Evolutionary conservation across 2,797 vertebrate species (phyloP).

Genomic region (Phaenicophaeus curvirostris): DNA sequence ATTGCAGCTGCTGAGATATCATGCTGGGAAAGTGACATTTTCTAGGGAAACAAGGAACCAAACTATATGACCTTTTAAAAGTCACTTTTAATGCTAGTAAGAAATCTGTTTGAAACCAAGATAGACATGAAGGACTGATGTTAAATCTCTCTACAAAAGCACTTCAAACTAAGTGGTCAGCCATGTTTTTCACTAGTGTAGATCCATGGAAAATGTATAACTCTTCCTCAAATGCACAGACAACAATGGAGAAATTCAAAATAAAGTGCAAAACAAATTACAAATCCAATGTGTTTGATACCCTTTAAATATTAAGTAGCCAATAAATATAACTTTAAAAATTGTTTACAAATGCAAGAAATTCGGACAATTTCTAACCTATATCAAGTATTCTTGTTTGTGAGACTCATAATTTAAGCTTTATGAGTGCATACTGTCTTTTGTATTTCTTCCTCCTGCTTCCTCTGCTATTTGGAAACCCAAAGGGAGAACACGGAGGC

Average conservation of each 20-base stretch:
- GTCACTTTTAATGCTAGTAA: constrained; percentile 1
- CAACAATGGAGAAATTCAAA: not conserved
- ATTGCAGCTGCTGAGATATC: not conserved
- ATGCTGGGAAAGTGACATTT: constrained; percentile 7
- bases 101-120: not conserved
- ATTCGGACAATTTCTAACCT: not conserved
- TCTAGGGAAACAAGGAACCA: constrained; percentile 26
- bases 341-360: not conserved
- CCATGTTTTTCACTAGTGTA: not conserved
- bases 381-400: not conserved
- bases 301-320: not conserved
- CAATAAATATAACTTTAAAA: not conserved
- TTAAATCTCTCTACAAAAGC: not conserved
- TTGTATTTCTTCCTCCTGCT: not conserved
- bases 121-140: not conserved
- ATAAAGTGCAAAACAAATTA: not conserved
- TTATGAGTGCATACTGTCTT: not conserved
- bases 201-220: not conserved
- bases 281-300: not conserved
- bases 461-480: not conserved
- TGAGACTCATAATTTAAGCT: not conserved
- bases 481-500: not conserved
- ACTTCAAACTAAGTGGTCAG: not conserved
- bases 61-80: constrained; percentile 21
- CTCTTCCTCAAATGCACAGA: not conserved